These are phyloP conservation scores for Pyrocephalus nanus DNA, from an alignment of 2,797 vertebrate genomes.

Conservation along the genomic window DNA sequence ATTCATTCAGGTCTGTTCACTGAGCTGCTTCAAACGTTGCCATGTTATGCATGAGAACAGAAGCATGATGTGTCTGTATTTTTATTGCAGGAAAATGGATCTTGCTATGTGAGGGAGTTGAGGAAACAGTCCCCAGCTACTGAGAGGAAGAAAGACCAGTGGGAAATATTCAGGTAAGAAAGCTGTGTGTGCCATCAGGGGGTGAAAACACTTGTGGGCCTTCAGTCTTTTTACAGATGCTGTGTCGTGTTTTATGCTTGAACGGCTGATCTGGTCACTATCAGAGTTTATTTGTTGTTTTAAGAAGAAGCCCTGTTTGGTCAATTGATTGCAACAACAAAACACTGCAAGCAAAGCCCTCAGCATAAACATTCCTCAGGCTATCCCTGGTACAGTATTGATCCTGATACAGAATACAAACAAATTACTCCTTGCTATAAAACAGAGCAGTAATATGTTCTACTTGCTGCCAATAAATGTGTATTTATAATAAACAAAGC, in stretches of 20 bases:
- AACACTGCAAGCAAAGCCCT: slow-evolving; percentile 41
- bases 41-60: not conserved
- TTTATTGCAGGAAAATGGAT: slow-evolving; percentile 68
- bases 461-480: slow-evolving; percentile 26
- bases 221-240: not conserved
- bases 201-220: not conserved
- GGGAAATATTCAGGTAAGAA: slow-evolving; percentile 59
- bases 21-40: not conserved
- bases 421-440: slow-evolving; percentile 49
- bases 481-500: slow-evolving; percentile 50
- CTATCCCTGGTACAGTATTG: slow-evolving; percentile 32
- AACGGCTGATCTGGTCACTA: slow-evolving; percentile 20
- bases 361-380: slow-evolving; percentile 31
- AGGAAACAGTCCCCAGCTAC: slow-evolving; percentile 1
- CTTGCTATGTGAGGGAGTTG: slow-evolving; percentile 40
- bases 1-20: not conserved
- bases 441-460: slow-evolving; percentile 30
- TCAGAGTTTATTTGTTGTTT: slow-evolving; percentile 49
- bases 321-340: slow-evolving; percentile 53
- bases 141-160: not conserved
- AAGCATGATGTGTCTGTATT: not conserved
- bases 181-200: not conserved
- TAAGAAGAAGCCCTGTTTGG: slow-evolving; percentile 40
- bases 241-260: not conserved
- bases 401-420: slow-evolving; percentile 35